phyloP scores from a whole-genome alignment of 2,888 invertebrate genomes.

The Orthonevra nobilis region DNA sequence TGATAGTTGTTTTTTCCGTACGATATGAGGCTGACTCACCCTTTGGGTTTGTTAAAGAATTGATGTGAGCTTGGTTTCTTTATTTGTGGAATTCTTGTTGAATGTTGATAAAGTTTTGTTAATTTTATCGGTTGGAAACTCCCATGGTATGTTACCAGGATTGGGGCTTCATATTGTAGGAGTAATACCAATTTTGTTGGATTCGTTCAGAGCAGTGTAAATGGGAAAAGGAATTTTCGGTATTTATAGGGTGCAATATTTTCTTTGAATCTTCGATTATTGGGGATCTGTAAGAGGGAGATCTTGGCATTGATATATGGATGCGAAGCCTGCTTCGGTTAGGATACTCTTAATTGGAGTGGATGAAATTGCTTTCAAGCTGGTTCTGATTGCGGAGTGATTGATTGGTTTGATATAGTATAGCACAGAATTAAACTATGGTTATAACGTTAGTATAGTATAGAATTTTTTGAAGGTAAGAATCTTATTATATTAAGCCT shows the following conservation, averaged over 20 bases:
- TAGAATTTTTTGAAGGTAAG: no score
- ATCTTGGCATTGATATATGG: constrained; percentile 2
- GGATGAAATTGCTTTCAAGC: constrained; percentile 20
- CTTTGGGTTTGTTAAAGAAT: no score
- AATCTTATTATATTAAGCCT: no score
- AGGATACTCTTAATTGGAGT: constrained; percentile 28
- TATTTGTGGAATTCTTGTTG: no score
- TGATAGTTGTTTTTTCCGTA: neutral
- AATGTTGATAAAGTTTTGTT: neutral
- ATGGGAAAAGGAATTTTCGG: neutral
- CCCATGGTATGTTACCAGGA: no score
- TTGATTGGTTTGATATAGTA: neutral
- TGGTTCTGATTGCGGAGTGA: constrained; percentile 15
- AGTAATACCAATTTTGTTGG: no score
- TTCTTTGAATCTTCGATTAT: neutral
- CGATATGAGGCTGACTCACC: neutral
- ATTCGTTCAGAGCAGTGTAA: neutral
- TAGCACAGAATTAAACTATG: neutral
- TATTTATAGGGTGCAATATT: neutral
- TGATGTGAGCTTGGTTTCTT: neutral
- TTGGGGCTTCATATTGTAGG: no score
- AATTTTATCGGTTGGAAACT: neutral
- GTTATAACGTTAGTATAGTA: no score
- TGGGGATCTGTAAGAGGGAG: neutral
- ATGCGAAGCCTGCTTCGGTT: constrained; percentile 11